Base-by-base conservation (phyloP, 2,888 invertebrate species). In the Cataglyphis altisquamis region DNA sequence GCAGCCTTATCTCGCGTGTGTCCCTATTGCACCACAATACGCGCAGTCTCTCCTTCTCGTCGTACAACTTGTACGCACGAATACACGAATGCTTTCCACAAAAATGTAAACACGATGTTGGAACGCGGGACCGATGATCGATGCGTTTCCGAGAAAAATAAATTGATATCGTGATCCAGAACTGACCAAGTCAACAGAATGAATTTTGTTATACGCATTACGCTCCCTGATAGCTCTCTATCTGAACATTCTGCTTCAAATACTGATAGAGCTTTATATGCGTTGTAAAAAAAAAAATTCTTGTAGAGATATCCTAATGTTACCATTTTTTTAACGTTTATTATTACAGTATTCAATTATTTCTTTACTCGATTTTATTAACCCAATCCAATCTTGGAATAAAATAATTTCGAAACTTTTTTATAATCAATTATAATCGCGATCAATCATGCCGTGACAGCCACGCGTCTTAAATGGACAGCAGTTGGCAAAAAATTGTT, bases 1-100 rank as follows among this genome's bases (percentile, higher is more conserved):
- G 86, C 45, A 81, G 82, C 67, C 82, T 90, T 91, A 90, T 91
- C 89, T 66, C 84, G 25, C 45, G 62, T 85, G 63, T 85, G 87
- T 82, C 85, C 87, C 87, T 89, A 88, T 89, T 91, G 86, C 86
- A 36, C 36, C 36, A 6, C 6, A 36, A 36, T 85, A 84, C 52
- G 45, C 52, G 84, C 77, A 81, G 67, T 83, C 75, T 83, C 12
- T 55, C 21, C 60, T 32, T 18, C 25, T 10, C 25, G 39, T 36
- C 41, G 15, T 12, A 45, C 15, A 1, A 68, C 15, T 55, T 39
- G 25, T 18, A 6, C 45, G 18, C 67, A 25, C 75, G 66, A 32
- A 64, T 10, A 39, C n/a, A 18, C 39, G 55, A 39, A 18, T 45
- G 45, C 57, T 60, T 72, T 70, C 21, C 72, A 32, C 60, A 21